These are phyloP conservation scores for Baryphthengus martii DNA, from an alignment of 2,113 vertebrate species.

Conservation along the genomic window DNA sequence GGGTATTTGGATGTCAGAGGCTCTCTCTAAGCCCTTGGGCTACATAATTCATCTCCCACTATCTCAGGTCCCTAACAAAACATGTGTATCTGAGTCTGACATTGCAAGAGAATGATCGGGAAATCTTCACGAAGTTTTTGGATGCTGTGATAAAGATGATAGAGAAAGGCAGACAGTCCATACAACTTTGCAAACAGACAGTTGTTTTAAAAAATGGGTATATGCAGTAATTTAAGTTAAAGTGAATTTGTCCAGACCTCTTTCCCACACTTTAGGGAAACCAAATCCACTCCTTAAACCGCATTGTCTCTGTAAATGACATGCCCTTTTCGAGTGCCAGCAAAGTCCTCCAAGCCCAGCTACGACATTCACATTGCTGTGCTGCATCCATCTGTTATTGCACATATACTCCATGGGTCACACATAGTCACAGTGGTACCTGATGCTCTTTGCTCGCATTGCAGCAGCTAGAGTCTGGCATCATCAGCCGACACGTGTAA, in stretches of 20 bases:
- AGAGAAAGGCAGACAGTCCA: background rate
- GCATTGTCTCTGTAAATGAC: background rate
- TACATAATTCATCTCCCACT: background rate
- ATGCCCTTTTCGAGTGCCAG: background rate
- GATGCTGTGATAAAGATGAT: background rate
- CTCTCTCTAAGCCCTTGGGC: background rate
- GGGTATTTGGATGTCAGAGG: background rate
- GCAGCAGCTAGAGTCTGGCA: background rate
- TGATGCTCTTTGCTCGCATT: background rate
- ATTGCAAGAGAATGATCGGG: background rate
- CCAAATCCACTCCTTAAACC: background rate
- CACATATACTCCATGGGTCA: background rate
- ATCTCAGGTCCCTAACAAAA: background rate
- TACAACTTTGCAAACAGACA: background rate
- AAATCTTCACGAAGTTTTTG: background rate
- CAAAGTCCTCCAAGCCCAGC: background rate
- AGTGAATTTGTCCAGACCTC: background rate
- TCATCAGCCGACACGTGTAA: background rate
- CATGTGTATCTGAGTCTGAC: rapidly evolving
- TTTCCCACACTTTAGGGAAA: background rate
- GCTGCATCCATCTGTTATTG: background rate
- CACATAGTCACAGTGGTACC: rapidly evolving
- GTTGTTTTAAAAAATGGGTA: background rate
- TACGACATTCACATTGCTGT: background rate
- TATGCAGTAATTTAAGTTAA: background rate